Base-by-base conservation (phyloP, 2,888 invertebrate genomes). In the Nephrotoma appendiculata region DNA sequence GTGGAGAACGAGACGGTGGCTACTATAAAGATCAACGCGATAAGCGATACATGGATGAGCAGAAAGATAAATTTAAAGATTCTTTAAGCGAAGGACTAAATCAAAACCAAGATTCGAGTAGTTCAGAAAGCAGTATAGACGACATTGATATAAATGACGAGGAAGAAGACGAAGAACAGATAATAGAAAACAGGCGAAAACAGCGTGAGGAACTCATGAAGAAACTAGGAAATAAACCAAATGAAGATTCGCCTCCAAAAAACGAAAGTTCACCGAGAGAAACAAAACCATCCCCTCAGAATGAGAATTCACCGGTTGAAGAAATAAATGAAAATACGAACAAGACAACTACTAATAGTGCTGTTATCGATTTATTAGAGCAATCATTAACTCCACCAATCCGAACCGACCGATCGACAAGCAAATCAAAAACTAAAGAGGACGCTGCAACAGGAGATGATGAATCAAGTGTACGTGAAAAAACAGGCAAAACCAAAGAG, bases 161-260 rank as follows among this genome's bases (percentile, higher is more conserved):
- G 87, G 97, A 97, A 88, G 98, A 98, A 91, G 97, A 97, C 89
- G 98, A 98, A 90, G 98, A 98, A 90, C 95, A 95, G 89, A 97
- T 98, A 89, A 99, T 99, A 90, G 97, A 98, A 90, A 94, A 94
- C 90, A 93, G 98, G 88, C 93, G 98, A 88, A 96, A 96, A 90
- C 96, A 97, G 89, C 93, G 98, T 71, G 97, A 98, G 91, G 97
- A 96, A 90, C 92, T 99, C 6, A 90, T 98, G 87, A 96, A 86
- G 19, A 86, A 86, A 86, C 42, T 85, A 44, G 52, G 15, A 6
- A 41, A 57, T 7, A 86, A 52, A 41, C 41, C 42, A 41, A 44
- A 41, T 41, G 86, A 57, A 15, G 57, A 86, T 3, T 31, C 41
- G 41, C n/a, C 41, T 42, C n/a, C 41, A 42, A 42, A 57, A n/a